Evolutionary conservation across 2,888 invertebrate species (phyloP), one percentile per base, ranked within the genome.

Genomic region (Aspidiotus destructor): DNA sequence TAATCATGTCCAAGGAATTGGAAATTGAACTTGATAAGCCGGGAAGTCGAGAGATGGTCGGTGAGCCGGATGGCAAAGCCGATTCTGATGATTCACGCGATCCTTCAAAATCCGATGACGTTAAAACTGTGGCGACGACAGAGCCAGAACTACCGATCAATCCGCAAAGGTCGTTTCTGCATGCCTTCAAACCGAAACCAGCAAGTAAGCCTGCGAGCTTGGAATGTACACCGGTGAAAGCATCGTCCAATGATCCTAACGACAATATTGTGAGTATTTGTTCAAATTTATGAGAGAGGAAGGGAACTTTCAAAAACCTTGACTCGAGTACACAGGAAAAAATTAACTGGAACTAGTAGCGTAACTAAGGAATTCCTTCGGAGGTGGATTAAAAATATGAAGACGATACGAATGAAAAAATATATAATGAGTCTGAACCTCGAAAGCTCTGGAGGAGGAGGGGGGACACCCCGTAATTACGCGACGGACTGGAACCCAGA

Each of bases 11-110:
- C 54, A 62, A 69, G 41, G 60, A 60, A 9, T 8, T 65, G 17
- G 65, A 70, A 13, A 61, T 69, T 42, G 69, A 69, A 44, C 41
- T 69, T 8, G 69, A 69, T 55, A 41, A 41, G 53, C 62, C 62
- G 8, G 62, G 69, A 42, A 71, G 71, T 62, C 69, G 71, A n/a
- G 90, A 91, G 75, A 78, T 86, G 72, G 90, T 89, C 9, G 91
- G 90, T 9, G 90, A 89, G 74, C 91, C 91, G 0, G 91, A 91
- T 74, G 90, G 91, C n/a, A 84, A 88, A 73, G 89, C 90, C 13
- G 90, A 90, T 78, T 88, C 89, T 1, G 89, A 88, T 74, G 80
- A 80, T 40, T 86, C 86, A 76, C 58, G 71, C 0, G 86, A 85
- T 76, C 85, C 87, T 1, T 85, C 85, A 7, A 77, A 89, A 69